Evolutionary conservation across 2,113 vertebrate genomes (phyloP).

Genomic region (Xenopus tropicalis): UCB_Xtro_10.0 CM004451.2:51478501-51479000

Average conservation of each 20-base stretch:
- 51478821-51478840: slow-evolving; percentile 24
- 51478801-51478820: slow-evolving; percentile 23
- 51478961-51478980: slow-evolving; percentile 22
- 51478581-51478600: no score
- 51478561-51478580: no score
- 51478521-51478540: no score
- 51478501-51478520: no score
- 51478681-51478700: no score
- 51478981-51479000: slow-evolving; percentile 8
- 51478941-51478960: background rate
- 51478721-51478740: background rate
- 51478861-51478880: slow-evolving; percentile 4
- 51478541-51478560: no score
- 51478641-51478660: no score
- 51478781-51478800: slow-evolving; percentile 12
- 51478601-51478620: no score
- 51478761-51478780: slow-evolving; percentile 16
- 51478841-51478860: background rate
- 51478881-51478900: background rate
- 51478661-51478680: no score
- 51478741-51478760: background rate
- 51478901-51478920: slow-evolving; percentile 4
- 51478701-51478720: background rate
- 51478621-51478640: no score
- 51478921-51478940: background rate